A percentile compares a stretch with the other conserved stretches of the same genome.
Conservation (phyloP, 2,797 vertebrate genomes). For the Nannoperca australis region DNA sequence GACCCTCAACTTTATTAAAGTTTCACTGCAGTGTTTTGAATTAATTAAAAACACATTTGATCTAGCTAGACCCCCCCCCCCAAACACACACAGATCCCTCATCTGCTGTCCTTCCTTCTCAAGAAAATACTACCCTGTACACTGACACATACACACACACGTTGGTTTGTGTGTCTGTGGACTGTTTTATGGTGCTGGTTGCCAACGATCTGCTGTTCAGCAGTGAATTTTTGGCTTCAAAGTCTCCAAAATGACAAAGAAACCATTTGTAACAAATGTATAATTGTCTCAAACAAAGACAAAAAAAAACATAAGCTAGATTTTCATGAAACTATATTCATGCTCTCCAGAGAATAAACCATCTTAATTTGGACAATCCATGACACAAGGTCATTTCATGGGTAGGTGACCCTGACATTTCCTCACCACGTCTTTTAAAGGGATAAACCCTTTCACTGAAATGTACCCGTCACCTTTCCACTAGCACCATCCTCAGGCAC, state of each 20-base stretch:
- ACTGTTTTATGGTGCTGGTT: slow-evolving; percentile 19
- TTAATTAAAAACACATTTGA: slow-evolving; percentile 79
- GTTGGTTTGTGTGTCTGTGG: slow-evolving; percentile 5
- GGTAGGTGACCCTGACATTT: no score
- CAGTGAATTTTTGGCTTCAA: slow-evolving; percentile 6
- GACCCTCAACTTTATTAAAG: slow-evolving; percentile 78
- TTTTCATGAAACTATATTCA: no score
- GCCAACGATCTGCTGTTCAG: no score
- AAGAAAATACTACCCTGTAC: slow-evolving; percentile 37
- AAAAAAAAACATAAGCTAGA: no score
- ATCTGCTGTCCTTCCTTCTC: slow-evolving; percentile 51
- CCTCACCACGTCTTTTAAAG: no score
- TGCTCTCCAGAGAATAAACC: no score
- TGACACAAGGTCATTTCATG: no score
- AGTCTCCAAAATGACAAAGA: slow-evolving; percentile 16
- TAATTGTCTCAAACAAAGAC: no score
- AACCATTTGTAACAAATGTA: neutral
- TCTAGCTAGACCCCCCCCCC: slow-evolving; percentile 16
- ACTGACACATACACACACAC: neutral
- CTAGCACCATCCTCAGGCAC: no score
- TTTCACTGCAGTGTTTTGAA: slow-evolving; percentile 76
- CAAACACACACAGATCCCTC: slow-evolving; percentile 23
- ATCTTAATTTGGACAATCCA: no score
- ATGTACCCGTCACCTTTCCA: no score
- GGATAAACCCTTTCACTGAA: no score